Base-by-base conservation (phyloP, 2,888 invertebrate species). In the Helicoverpa assulta region DNA sequence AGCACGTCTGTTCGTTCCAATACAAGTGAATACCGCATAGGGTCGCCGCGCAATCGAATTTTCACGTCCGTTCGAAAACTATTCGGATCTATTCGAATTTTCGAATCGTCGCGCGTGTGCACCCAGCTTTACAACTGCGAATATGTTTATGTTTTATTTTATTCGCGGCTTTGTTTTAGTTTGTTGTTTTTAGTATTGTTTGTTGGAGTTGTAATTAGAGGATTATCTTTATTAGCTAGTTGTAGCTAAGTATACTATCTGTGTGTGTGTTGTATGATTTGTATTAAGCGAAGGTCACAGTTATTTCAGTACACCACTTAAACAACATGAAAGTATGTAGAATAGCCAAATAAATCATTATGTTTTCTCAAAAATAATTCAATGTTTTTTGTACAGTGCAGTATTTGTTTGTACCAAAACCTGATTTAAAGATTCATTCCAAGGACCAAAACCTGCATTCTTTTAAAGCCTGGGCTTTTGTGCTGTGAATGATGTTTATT, bases 31-130 rank as follows among this genome's bases (percentile, higher is more conserved):
- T 73, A 76, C 78, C 72, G 74, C 76, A 59, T 59, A 76, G 83
- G 76, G 81, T 78, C 72, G 82, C 83, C 81, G 78, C 86, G 78
- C 84, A 88, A 89, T 89, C 86, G 88, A 88, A 88, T 89, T 89
- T 87, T 82, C 83, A 78, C 82, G 71, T 81, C 64, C 75, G 67
- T 73, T 82, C 74, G 82, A 83, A 86, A 85, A 84, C 86, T 86
- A 86, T 87, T 86, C 66, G 80, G 72, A 80, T 78, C 58, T 65
- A 61, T 73, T 70, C 72, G 75, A 70, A 74, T 76, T 69, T 65
- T 56, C 61, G 26, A 26, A 26, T 26, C 26, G 26, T 26, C 26
- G 67, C 71, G 72, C 68, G 67, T 65, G 78, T 79, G 78, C 29
- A 67, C 68, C n/a, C 56, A 73, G 68, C 77, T 67, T 74, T 76